Evolutionary conservation across 35 echinoderm and acorn worm species (phyloP), one percentile per base, ranked within the genome.

Genomic region (Antedon bifida): DNA sequence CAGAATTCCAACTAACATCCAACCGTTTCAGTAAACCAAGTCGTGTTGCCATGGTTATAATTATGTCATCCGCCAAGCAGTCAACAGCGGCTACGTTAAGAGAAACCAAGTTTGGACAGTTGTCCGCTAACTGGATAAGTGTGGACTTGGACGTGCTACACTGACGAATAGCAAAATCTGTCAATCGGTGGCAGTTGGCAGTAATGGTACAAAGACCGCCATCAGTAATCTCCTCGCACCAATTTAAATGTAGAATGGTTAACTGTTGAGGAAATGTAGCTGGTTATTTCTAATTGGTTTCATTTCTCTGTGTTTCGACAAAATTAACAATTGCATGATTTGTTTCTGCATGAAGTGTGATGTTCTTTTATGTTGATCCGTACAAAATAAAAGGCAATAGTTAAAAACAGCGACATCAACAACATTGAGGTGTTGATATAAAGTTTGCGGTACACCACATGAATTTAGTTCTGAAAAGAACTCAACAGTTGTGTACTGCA

Each of bases 221-320:
- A 42, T 92, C 88, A n/a, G 85, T 92, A 12, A 99, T 85, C 34
- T 99, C 95, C 31, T 99, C 95, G 84, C 95, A 99, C 95, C 95
- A 99, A 5, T 80, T 84, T 13, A 99, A 74, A 45, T 93, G 88
- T 33, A 99, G 34, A 28, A 88, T 80, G 30, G 77, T 84, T 32
- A 99, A 78, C 95, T 99, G 82, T 39, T 36, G 51, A 26, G 31
- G 9, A 0, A 80, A n/a, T n/a, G n/a, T n/a, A n/a, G n/a, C n/a
- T n/a, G n/a, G n/a, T n/a, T n/a, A n/a, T n/a, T n/a, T n/a, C n/a
- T n/a, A n/a, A n/a, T n/a, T n/a, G n/a, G n/a, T n/a, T n/a, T 32
- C 30, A 79, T 28, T n/a, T n/a, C n/a, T n/a, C n/a, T n/a, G n/a
- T n/a, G n/a, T n/a, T n/a, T n/a, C n/a, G n/a, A n/a, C n/a, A n/a